Evolutionary conservation across 2,797 vertebrate genomes (phyloP).

Genomic region (Aplochiton taeniatus): DNA sequence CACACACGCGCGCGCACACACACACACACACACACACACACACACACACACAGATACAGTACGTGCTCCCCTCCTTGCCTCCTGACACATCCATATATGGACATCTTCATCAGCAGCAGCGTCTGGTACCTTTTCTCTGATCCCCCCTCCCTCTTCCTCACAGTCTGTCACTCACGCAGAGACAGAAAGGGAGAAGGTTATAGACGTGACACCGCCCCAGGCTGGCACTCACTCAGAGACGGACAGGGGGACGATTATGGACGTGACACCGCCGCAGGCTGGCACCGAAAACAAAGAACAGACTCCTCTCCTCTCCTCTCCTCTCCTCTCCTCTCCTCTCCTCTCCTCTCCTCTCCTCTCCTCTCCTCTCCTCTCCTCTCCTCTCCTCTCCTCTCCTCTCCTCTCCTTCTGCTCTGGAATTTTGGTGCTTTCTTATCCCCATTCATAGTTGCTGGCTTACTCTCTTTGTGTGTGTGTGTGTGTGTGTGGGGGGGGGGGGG

Average conservation of each 20-base stretch:
- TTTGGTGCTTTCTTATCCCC: neutral
- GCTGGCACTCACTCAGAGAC: constrained; percentile 24
- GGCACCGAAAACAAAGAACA: neutral
- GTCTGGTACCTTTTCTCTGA: no score
- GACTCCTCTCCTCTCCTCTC: neutral
- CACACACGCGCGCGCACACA: neutral
- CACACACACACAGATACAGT: neutral
- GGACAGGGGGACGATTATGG: constrained; percentile 17
- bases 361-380: neutral
- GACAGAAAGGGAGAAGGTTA: constrained; percentile 12
- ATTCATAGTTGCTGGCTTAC: neutral
- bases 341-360: no score
- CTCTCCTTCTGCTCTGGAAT: neutral
- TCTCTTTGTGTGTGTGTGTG: neutral
- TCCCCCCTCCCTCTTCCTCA: constrained; percentile 20
- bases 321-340: neutral
- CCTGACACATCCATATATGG: no score
- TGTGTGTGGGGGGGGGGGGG: no score
- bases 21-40: neutral
- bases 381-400: neutral
- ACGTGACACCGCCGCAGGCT: constrained; percentile 1
- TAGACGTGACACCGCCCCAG: constrained; percentile 9
- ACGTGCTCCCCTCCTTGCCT: no score
- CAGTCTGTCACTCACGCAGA: constrained; percentile 14
- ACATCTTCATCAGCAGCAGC: no score